Percentiles rank a stretch among this genome's conserved stretches.
These are phyloP conservation scores for Ptychodera flava DNA, from an alignment of 35 echinoderm and acorn worm species.

Conservation along the genomic window DNA sequence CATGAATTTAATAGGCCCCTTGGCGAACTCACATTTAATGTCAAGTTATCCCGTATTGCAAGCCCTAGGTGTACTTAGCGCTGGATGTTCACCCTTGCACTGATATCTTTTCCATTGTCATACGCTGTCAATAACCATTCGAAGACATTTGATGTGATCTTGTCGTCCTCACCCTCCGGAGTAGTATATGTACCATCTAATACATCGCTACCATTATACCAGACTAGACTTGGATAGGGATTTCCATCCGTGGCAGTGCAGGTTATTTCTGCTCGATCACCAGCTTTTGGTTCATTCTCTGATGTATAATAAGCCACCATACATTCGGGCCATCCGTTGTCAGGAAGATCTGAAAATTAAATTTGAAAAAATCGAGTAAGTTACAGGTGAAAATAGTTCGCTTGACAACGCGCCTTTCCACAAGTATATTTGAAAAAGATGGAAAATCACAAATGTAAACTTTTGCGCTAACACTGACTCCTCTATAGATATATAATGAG, in stretches of 20 bases:
- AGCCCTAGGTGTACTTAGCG: background rate
- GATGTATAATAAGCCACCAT: too few relatives aligned
- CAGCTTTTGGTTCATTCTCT: too few relatives aligned
- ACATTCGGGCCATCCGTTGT: too few relatives aligned
- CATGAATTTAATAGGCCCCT: background rate
- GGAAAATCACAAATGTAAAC: too few relatives aligned
- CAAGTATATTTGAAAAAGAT: too few relatives aligned
- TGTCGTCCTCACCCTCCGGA: background rate
- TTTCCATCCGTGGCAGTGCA: background rate
- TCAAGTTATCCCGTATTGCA: background rate
- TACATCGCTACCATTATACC: background rate
- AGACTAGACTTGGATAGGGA: background rate
- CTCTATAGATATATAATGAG: too few relatives aligned
- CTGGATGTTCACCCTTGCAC: background rate
- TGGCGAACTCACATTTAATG: background rate
- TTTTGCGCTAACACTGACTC: too few relatives aligned
- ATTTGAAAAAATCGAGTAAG: too few relatives aligned
- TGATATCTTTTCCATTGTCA: background rate
- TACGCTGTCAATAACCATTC: background rate
- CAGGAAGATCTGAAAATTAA: too few relatives aligned
- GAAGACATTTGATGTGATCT: background rate
- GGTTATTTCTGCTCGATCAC: background rate
- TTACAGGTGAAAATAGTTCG: too few relatives aligned
- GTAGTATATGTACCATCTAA: background rate
- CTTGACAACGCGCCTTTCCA: too few relatives aligned